phyloP scores from a whole-genome alignment of 2,888 invertebrate species.

The Gandaritis pyraliata region DNA sequence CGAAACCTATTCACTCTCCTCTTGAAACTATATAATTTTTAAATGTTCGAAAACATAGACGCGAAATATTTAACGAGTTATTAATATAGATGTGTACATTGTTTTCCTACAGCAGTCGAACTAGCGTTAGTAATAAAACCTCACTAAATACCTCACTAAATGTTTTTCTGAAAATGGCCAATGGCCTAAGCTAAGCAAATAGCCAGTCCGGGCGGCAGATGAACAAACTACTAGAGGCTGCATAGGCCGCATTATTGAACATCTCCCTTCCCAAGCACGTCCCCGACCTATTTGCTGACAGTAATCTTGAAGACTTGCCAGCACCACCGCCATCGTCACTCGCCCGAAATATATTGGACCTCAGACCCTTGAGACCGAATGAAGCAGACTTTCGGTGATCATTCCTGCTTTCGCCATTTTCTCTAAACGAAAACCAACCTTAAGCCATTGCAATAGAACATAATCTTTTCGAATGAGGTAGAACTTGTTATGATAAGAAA shows the following conservation, averaged over 20 bases:
- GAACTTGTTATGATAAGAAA: constrained; percentile 65
- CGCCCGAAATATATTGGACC: constrained; percentile 71
- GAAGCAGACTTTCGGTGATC: constrained; percentile 55
- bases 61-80: too few species aligned
- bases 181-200: constrained; percentile 35
- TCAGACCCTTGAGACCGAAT: constrained; percentile 69
- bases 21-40: too few species aligned
- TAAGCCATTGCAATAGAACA: constrained; percentile 28
- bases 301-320: constrained; percentile 73
- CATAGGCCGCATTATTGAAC: constrained; percentile 58
- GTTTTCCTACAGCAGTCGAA: not conserved
- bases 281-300: constrained; percentile 72
- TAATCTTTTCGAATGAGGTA: constrained; percentile 24
- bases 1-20: too few species aligned
- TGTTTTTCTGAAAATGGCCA: constrained; percentile 11
- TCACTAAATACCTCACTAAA: not conserved
- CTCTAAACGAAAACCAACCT: constrained; percentile 35
- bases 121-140: constrained; percentile 1
- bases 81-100: too few species aligned
- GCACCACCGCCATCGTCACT: constrained; percentile 42
- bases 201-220: constrained; percentile 32
- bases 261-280: constrained; percentile 68
- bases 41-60: too few species aligned
- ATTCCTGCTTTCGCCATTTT: constrained; percentile 51
- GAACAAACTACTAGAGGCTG: constrained; percentile 47